Percentiles rank a stretch among this genome's conserved stretches.
phyloP scores from a whole-genome alignment of 2,113 vertebrate species.

The Helogale parvula region DNA sequence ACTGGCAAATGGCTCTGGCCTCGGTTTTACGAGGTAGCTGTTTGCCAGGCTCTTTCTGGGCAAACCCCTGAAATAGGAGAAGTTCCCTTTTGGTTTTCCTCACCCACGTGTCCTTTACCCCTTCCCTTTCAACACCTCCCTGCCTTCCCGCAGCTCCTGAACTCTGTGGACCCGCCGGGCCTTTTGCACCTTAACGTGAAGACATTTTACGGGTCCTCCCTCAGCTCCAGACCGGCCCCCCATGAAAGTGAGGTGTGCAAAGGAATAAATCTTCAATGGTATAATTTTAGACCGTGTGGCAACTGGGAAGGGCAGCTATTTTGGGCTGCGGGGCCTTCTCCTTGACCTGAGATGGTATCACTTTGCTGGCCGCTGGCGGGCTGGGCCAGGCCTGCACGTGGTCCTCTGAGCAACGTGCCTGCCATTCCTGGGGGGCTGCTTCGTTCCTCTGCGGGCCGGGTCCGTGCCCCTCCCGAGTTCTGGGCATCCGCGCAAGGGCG shows the following conservation, averaged over 20 bases:
- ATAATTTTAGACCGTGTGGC: constrained; percentile 75
- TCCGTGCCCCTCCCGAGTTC: neutral
- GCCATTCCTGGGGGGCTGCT: neutral
- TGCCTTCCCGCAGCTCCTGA: neutral
- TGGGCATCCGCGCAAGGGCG: neutral
- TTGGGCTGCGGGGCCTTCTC: constrained; percentile 65
- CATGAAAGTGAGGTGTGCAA: constrained; percentile 29
- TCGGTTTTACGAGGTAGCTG: neutral
- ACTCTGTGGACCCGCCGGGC: neutral
- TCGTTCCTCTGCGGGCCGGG: neutral
- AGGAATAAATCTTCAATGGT: constrained; percentile 65
- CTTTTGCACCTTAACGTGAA: neutral
- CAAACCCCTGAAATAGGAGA: constrained; percentile 62
- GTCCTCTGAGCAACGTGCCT: neutral
- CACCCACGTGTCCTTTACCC: neutral
- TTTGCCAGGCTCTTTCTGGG: constrained; percentile 2
- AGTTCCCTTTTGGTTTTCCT: neutral
- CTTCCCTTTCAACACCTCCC: constrained; percentile 57
- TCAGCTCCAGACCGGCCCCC: neutral
- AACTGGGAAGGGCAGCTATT: constrained; percentile 73
- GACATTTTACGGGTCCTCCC: neutral
- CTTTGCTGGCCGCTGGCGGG: neutral
- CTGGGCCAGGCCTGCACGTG: neutral
- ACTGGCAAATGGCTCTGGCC: constrained; percentile 42
- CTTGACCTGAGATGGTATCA: constrained; percentile 74